phyloP scores from a whole-genome alignment of 2,888 invertebrate genomes.

The Ophioninae sp. region DNA sequence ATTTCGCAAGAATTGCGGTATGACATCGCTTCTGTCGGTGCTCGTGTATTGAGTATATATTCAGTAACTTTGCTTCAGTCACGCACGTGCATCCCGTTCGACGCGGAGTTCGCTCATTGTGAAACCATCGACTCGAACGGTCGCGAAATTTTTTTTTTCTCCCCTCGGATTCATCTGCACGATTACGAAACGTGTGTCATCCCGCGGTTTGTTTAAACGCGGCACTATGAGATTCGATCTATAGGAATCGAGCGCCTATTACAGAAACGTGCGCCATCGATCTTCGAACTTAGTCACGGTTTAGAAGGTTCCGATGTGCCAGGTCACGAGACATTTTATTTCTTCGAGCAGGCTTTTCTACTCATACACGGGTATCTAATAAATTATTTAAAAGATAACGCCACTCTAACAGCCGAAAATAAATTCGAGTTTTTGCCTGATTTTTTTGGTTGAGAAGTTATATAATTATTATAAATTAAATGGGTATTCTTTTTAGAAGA shows the following conservation, averaged over 20 bases:
- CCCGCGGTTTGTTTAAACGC: conserved; percentile 10
- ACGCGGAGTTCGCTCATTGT: conserved; percentile 7
- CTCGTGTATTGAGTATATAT: conserved; percentile 10
- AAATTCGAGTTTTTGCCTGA: too few species aligned
- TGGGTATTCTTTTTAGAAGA: too few species aligned
- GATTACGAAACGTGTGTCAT: conserved; percentile 48
- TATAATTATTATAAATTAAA: too few species aligned
- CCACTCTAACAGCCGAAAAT: too few species aligned
- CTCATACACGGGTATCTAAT: too few species aligned
- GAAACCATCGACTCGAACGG: conserved; percentile 19
- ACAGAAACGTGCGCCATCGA: conserved; percentile 51
- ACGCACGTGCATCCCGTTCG: background rate
- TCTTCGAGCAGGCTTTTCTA: conserved; percentile 29
- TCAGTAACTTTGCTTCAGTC: background rate
- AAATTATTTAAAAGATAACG: too few species aligned
- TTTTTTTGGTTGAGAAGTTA: too few species aligned
- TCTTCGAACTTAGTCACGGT: conserved; percentile 10
- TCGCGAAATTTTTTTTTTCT: conserved; percentile 1
- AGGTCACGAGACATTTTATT: conserved; percentile 29
- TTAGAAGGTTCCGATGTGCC: background rate
- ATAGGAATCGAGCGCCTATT: conserved; percentile 33
- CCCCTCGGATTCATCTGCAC: conserved; percentile 16
- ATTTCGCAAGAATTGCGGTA: conserved; percentile 48
- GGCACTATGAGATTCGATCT: conserved; percentile 5
- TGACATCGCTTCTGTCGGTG: conserved; percentile 21